These are phyloP conservation scores for Macaria notata DNA, from an alignment of 2,888 invertebrate species.

Conservation along the genomic window DNA sequence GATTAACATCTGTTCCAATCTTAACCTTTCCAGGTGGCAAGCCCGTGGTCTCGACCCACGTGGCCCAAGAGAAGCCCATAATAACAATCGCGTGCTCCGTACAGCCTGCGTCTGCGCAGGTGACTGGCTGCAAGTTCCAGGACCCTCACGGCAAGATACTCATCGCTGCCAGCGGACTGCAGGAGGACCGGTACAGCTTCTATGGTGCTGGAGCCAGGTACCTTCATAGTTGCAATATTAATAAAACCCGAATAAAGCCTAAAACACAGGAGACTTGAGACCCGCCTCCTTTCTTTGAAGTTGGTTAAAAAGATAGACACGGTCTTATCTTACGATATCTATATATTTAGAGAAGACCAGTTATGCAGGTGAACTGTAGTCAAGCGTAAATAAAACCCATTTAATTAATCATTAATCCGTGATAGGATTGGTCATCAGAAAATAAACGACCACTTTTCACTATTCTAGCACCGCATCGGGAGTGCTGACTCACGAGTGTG, in stretches of 20 bases:
- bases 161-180: constrained; percentile 54
- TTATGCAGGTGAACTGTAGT: too few relatives aligned
- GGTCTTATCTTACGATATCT: too few relatives aligned
- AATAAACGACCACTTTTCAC: not conserved
- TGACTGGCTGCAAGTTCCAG: constrained; percentile 62
- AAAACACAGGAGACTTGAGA: too few relatives aligned
- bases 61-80: constrained; percentile 39
- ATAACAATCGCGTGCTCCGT: constrained; percentile 57
- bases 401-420: too few relatives aligned
- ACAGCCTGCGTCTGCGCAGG: constrained; percentile 30
- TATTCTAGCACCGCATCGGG: constrained; percentile 46
- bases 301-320: too few relatives aligned
- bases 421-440: too few relatives aligned
- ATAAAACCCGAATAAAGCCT: too few relatives aligned
- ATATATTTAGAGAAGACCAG: too few relatives aligned
- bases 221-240: constrained; percentile 5
- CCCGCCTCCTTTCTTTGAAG: too few relatives aligned
- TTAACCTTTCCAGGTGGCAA: constrained; percentile 43
- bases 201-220: constrained; percentile 48
- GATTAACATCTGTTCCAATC: too few relatives aligned
- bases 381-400: too few relatives aligned
- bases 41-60: constrained; percentile 45
- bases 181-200: constrained; percentile 55
- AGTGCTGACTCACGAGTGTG: constrained; percentile 50
- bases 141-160: constrained; percentile 53